Base-by-base conservation (phyloP, 2,113 vertebrate genomes). In the Corythoichthys intestinalis region DNA sequence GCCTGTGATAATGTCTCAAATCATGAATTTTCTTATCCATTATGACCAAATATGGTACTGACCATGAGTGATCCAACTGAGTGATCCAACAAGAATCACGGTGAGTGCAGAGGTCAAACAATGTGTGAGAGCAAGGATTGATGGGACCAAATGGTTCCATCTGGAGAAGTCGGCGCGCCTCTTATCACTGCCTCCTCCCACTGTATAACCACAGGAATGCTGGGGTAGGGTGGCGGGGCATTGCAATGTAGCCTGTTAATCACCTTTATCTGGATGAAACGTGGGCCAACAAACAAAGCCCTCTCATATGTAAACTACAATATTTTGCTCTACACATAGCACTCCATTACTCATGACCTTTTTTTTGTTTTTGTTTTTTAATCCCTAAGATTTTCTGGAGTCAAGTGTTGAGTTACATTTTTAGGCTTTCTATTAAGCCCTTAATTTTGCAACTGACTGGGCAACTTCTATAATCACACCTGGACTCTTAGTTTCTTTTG, bases 181-280 rank as follows among this genome's bases (percentile, higher is more conserved):
- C 72, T 76, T 86, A 79, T 84, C 78, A 75, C 66, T 1, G 52
- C 69, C 73, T 82, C 73, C 80, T 83, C 83, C 79, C 73, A 75
- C 82, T 58, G 72, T 80, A 79, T 77, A 74, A 44, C 41, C 41
- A 44, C 41, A 85, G 80, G 85, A 90, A 90, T 88, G 81, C 70
- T 37, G 57, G 44, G 38, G 48, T 15, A 35, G n/a, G 56, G 71
- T 65, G 71, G 76, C 78, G 48, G 78, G 62, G 64, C 61, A 34
- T 14, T 28, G 44, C n/a, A 46, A 50, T 78, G 73, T 71, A 47
- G 52, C 61, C 47, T 37, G 6, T 37, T 73, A 72, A 63, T n/a
- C 17, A 69, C n/a, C 34, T 28, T 71, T 83, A 70, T 80, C 66
- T 44, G 10, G 63, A 53, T 54, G 15, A 75, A 71, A 57, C 56